These are phyloP conservation scores for Lutraria rhynchaena DNA, from an alignment of 1,140 invertebrate genomes.

Conservation along the genomic window DNA sequence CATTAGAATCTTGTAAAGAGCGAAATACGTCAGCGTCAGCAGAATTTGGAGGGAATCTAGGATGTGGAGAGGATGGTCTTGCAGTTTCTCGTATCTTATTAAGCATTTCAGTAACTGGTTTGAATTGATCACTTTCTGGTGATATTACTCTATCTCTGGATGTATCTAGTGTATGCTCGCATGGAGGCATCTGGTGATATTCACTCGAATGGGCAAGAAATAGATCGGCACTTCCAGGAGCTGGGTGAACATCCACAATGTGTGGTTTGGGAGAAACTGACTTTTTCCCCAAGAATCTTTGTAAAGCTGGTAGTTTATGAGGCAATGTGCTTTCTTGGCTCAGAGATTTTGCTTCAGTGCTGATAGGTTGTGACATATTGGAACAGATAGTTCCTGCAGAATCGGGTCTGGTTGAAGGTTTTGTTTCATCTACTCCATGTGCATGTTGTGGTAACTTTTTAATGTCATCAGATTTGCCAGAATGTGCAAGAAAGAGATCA, in stretches of 20 bases:
- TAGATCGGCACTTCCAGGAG: neutral
- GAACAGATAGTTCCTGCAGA: neutral
- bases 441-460: no score
- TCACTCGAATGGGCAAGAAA: neutral
- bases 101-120: neutral
- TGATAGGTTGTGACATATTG: neutral
- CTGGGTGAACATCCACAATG: neutral
- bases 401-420: neutral
- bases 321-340: neutral
- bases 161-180: neutral
- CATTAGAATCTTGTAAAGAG: neutral
- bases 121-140: neutral
- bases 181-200: neutral
- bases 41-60: neutral
- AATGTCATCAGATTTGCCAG: neutral
- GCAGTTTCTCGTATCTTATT: neutral
- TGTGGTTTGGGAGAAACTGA: neutral
- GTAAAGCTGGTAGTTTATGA: neutral
- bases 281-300: slow-evolving; percentile 10
- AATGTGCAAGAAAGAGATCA: neutral
- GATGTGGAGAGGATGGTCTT: slow-evolving; percentile 14
- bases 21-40: neutral
- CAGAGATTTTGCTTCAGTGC: neutral
- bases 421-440: slow-evolving; percentile 33
- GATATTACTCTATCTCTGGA: neutral